Conservation (phyloP, 1,140 invertebrate species). For the Drosophila fuyamai region DNA sequence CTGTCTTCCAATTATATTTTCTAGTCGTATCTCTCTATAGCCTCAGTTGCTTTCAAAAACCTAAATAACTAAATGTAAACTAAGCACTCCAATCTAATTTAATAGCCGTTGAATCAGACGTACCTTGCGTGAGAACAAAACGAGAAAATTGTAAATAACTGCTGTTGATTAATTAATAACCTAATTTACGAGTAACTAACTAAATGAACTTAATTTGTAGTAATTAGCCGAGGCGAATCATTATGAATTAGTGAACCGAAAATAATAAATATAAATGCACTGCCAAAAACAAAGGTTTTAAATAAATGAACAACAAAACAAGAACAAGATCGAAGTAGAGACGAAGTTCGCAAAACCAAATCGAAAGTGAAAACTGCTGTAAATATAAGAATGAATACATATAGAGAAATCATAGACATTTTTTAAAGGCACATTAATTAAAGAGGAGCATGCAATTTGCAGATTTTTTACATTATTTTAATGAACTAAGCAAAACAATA, state of each 20-base stretch:
- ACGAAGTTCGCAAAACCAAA: slow-evolving; percentile 32
- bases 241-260: slow-evolving; percentile 69
- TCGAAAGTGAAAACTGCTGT: slow-evolving; percentile 71
- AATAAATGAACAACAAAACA: slow-evolving; percentile 67
- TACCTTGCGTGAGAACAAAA: slow-evolving; percentile 76
- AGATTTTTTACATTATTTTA: slow-evolving; percentile 82
- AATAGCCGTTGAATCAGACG: slow-evolving; percentile 71
- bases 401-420: slow-evolving; percentile 80
- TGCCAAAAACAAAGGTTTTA: slow-evolving; percentile 84
- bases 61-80: slow-evolving; percentile 32
- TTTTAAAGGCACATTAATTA: slow-evolving; percentile 82
- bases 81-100: slow-evolving; percentile 47
- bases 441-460: slow-evolving; percentile 72
- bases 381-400: slow-evolving; percentile 84
- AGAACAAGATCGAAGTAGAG: slow-evolving; percentile 53
- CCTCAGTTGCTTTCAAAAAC: slow-evolving; percentile 55
- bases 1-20: slow-evolving; percentile 81
- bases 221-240: slow-evolving; percentile 59
- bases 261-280: slow-evolving; percentile 83
- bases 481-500: slow-evolving; percentile 64
- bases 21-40: slow-evolving; percentile 52
- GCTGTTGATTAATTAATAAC: slow-evolving; percentile 79
- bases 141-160: slow-evolving; percentile 69
- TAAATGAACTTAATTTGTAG: slow-evolving; percentile 70
- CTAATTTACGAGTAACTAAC: slow-evolving; percentile 62